Evolutionary conservation across 2,888 invertebrate species (phyloP), one percentile per base, ranked within the genome.

Genomic region (Trimorus sp.): DNA sequence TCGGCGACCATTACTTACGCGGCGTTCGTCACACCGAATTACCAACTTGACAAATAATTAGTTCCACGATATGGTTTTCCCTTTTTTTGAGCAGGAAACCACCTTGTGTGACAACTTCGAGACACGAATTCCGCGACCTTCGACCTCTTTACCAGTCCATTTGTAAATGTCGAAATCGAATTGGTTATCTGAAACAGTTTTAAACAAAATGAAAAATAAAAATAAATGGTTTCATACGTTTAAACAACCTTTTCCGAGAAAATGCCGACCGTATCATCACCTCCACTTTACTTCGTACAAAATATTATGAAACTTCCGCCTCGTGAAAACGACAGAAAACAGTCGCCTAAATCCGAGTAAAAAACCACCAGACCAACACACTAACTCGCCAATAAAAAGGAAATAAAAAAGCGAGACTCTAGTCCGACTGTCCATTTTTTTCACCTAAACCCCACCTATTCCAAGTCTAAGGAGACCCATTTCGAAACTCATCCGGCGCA

Each of bases 221-320:
- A 1, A 26, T n/a, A 26, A 26, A 3, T 26, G 1, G 1, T 26
- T 26, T 26, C 26, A 26, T 26, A 26, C 26, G 1, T 26, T 26
- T 26, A 26, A 26, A 26, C 26, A 26, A 26, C 1, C 26, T 26
- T 26, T 26, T 26, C 26, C 1, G 26, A 26, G 12, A 58, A 36
- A 26, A 56, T 45, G 40, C 2, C 7, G 9, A 49, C 36, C 12
- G 14, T 6, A 49, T 49, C 15, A 26, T 51, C 37, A 1, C 12
- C 26, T 3, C 26, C 26, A 26, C 26, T 26, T 26, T 26, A 26
- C 26, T 26, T 65, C 3, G 12, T n/a, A 37, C 16, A 66, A 66
- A 53, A 66, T 66, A 66, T 66, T 66, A 40, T 66, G 53, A 54
- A 54, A 38, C 36, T 45, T 66, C 16, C 11, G 9, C 9, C 16